phyloP scores from a whole-genome alignment of 2,888 invertebrate genomes.

The Altica lythri region DNA sequence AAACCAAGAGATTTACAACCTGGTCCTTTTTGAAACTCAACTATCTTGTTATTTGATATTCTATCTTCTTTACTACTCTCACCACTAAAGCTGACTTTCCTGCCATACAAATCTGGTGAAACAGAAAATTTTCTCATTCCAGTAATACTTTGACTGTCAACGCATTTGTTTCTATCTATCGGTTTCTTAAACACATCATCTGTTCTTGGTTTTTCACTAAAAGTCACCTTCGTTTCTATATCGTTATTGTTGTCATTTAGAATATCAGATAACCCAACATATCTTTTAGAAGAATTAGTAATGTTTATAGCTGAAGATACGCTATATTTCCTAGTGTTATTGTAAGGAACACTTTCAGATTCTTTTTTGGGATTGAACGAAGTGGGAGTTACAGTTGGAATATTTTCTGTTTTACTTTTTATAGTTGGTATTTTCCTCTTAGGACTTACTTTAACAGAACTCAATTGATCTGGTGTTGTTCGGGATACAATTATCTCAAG shows the following conservation, averaged over 20 bases:
- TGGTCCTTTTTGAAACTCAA: slow-evolving; percentile 77
- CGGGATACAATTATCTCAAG: slow-evolving; percentile 55
- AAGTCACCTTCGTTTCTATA: slow-evolving; percentile 44
- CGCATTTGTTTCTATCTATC: not conserved
- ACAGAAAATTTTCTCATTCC: slow-evolving; percentile 59
- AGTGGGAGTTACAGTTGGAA: slow-evolving; percentile 10
- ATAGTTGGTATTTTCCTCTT: slow-evolving; percentile 24
- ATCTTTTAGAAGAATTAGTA: slow-evolving; percentile 24
- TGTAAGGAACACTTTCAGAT: not conserved
- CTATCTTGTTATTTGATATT: slow-evolving; percentile 49
- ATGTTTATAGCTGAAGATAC: slow-evolving; percentile 21
- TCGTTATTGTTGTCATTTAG: slow-evolving; percentile 32
- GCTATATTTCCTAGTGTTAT: slow-evolving; percentile 23
- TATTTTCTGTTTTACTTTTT: not conserved
- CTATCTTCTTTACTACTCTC: slow-evolving; percentile 13
- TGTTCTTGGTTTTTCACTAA: slow-evolving; percentile 38
- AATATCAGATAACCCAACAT: slow-evolving; percentile 40
- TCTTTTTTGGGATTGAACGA: slow-evolving; percentile 26
- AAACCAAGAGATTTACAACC: slow-evolving; percentile 86
- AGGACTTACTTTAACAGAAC: slow-evolving; percentile 11
- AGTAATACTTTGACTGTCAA: slow-evolving; percentile 36
- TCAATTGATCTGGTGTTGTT: slow-evolving; percentile 12
- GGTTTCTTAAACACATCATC: slow-evolving; percentile 39
- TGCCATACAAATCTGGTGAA: slow-evolving; percentile 26
- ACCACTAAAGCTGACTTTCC: slow-evolving; percentile 9